These are phyloP conservation scores for Drosophila colorata DNA, from an alignment of 2,888 invertebrate species.

Conservation along the genomic window DNA sequence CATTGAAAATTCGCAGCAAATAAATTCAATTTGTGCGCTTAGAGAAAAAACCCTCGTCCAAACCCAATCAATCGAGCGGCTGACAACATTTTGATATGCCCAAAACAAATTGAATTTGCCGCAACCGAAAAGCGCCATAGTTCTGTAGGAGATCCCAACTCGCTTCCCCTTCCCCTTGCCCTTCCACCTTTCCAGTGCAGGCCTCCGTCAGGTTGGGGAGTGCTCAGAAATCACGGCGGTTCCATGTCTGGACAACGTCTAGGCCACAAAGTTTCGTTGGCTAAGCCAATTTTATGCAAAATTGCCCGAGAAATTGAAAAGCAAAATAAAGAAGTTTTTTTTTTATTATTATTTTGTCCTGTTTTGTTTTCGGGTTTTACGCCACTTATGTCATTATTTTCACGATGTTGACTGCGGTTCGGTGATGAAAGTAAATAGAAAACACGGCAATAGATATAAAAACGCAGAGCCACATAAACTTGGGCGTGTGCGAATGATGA, in stretches of 20 bases:
- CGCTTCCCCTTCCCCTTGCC: neutral
- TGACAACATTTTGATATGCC: constrained; percentile 80
- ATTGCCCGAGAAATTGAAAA: constrained; percentile 79
- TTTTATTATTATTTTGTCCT: constrained; percentile 26
- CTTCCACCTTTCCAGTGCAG: neutral
- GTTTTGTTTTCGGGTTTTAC: constrained; percentile 59
- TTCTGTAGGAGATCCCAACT: constrained; percentile 15
- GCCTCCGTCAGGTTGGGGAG: no score
- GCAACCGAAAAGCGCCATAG: constrained; percentile 60
- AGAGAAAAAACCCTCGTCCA: constrained; percentile 33
- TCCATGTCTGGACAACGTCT: constrained; percentile 59
- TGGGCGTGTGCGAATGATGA: constrained; percentile 47
- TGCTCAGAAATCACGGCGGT: constrained; percentile 41
- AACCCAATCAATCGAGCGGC: constrained; percentile 54
- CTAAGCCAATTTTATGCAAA: constrained; percentile 74
- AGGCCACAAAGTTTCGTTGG: constrained; percentile 37
- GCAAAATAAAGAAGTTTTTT: constrained; percentile 49
- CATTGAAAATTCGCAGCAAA: constrained; percentile 76
- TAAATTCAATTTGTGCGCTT: constrained; percentile 78
- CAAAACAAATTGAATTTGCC: constrained; percentile 77
- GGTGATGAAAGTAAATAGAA: constrained; percentile 61
- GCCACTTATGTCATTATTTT: constrained; percentile 72
- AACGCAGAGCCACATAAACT: constrained; percentile 38
- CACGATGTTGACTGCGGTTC: constrained; percentile 49
- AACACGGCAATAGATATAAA: constrained; percentile 53